Conservation (phyloP, 1,140 invertebrate genomes). For the Drosophila lacteicornis region DNA sequence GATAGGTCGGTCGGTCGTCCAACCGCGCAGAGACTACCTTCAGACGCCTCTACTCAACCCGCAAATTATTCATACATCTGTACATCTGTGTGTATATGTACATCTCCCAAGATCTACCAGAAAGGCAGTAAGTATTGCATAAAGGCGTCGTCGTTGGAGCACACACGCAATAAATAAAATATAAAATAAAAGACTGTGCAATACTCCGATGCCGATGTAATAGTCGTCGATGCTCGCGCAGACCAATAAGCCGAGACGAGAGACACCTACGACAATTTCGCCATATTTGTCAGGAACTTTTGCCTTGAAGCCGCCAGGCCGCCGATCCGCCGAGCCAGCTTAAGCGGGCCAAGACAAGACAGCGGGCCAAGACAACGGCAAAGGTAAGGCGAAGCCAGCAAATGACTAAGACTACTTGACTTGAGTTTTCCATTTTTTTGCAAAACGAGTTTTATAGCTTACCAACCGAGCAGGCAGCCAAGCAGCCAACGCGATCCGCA, state of each 20-base stretch:
- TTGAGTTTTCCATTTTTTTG: slow-evolving; percentile 59
- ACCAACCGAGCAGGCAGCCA: slow-evolving; percentile 20
- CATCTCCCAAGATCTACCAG: slow-evolving; percentile 2
- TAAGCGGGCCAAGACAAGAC: slow-evolving; percentile 7
- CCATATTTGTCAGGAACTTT: slow-evolving; percentile 69
- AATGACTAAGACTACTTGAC: slow-evolving; percentile 65
- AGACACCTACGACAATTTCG: slow-evolving; percentile 73
- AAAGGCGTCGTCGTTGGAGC: slow-evolving; percentile 21
- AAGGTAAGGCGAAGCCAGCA: slow-evolving; percentile 38
- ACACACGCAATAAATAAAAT: slow-evolving; percentile 28
- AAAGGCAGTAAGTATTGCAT: slow-evolving; percentile 46
- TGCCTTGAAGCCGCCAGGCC: slow-evolving; percentile 63
- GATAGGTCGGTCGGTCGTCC: slow-evolving; percentile 13
- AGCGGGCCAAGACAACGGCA: slow-evolving; percentile 17
- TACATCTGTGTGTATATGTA: not conserved
- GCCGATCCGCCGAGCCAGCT: slow-evolving; percentile 17
- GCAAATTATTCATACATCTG: slow-evolving; percentile 6
- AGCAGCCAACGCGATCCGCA: slow-evolving; percentile 18
- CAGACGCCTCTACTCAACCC: not conserved
- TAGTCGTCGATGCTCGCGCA: slow-evolving; percentile 39
- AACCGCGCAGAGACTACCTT: slow-evolving; percentile 3
- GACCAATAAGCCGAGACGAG: slow-evolving; percentile 44
- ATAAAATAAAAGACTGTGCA: slow-evolving; percentile 10
- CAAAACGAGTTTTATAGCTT: slow-evolving; percentile 67
- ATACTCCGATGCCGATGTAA: slow-evolving; percentile 16